Percentiles rank a stretch among this genome's conserved stretches.
phyloP scores from a whole-genome alignment of 2,113 vertebrate genomes.

The Choloepus hoffmanni region DNA sequence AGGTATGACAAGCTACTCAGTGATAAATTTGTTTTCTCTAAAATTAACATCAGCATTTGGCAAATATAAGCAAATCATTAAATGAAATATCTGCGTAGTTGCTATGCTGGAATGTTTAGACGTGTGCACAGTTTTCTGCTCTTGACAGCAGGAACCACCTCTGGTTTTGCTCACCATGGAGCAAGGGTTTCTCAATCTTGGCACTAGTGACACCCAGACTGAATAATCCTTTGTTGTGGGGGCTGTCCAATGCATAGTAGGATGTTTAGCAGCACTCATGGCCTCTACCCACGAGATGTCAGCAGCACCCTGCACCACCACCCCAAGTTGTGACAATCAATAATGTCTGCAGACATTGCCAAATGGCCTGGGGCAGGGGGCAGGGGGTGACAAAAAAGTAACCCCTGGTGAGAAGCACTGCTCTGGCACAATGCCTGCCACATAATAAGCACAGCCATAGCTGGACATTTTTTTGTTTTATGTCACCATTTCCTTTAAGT shows the following conservation, averaged over 20 bases:
- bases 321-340: too few relatives aligned
- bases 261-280: background rate
- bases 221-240: background rate
- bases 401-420: background rate
- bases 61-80: background rate
- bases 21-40: slow-evolving; percentile 32
- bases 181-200: background rate
- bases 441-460: background rate
- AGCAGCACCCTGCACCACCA: background rate
- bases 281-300: background rate
- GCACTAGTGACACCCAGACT: background rate
- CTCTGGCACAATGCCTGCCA: background rate
- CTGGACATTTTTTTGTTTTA: background rate
- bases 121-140: background rate
- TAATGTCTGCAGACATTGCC: background rate
- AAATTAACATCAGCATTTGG: background rate
- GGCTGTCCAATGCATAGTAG: background rate
- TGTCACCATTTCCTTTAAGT: background rate
- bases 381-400: background rate
- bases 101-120: background rate
- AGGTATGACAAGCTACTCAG: background rate
- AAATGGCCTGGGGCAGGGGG: too few relatives aligned
- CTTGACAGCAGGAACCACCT: background rate
- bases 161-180: background rate
- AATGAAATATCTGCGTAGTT: background rate